Conservation (phyloP, 2,797 vertebrate species). For the Sus cebifrons region DNA sequence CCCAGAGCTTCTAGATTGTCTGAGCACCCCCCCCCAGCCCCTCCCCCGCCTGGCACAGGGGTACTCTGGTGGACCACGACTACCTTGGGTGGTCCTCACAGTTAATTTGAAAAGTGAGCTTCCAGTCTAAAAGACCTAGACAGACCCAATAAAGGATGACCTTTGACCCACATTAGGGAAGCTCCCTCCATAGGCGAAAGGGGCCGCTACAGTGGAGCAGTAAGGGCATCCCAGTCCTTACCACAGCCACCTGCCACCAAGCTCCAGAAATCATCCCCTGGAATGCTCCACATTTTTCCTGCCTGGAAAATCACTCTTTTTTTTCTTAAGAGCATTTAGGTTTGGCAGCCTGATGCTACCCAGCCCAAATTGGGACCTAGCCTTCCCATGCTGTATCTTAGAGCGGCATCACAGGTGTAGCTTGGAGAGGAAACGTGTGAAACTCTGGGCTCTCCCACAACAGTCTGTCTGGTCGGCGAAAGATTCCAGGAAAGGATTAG, state of each 20-base stretch:
- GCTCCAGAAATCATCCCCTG: conserved; percentile 65
- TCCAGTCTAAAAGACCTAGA: conserved; percentile 70
- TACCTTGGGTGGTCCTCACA: conserved; percentile 73
- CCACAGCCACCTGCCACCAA: conserved; percentile 58
- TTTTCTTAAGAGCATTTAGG: conserved; percentile 72
- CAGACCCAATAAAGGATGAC: conserved; percentile 74
- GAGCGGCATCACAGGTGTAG: conserved; percentile 56
- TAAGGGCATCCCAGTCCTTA: conserved; percentile 40
- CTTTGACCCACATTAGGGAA: conserved; percentile 41
- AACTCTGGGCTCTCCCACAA: conserved; percentile 35
- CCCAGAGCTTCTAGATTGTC: neutral
- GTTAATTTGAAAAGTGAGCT: conserved; percentile 74
- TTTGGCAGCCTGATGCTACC: neutral
- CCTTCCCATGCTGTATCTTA: conserved; percentile 32
- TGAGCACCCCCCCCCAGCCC: neutral
- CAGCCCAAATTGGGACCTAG: neutral
- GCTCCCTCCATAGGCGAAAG: conserved; percentile 12
- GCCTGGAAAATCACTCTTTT: conserved; percentile 74
- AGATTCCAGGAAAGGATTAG: conserved; percentile 81
- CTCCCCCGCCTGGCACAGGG: neutral
- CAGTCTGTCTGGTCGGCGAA: neutral
- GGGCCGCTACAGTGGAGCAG: neutral
- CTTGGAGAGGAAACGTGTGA: conserved; percentile 59
- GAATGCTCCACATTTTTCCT: neutral
- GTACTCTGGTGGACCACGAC: neutral